Conservation (phyloP, 2,888 invertebrate genomes). For the Troides oblongomaculatus region DNA sequence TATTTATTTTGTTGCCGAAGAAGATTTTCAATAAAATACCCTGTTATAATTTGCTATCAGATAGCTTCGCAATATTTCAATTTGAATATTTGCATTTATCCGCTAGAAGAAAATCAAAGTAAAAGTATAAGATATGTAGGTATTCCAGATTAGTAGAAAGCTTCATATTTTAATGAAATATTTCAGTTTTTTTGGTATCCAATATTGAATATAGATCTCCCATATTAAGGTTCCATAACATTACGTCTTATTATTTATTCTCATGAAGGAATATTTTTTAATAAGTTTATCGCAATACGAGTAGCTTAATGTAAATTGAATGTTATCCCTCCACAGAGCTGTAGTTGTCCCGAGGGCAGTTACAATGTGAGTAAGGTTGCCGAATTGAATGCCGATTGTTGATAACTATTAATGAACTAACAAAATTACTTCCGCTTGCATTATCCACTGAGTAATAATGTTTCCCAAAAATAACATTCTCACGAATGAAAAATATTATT, state of each 20-base stretch:
- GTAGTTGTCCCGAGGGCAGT: slow-evolving; percentile 56
- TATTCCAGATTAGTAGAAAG: not conserved
- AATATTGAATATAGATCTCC: too few relatives aligned
- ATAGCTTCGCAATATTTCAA: too few relatives aligned
- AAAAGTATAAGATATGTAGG: too few relatives aligned
- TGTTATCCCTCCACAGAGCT: slow-evolving; percentile 51
- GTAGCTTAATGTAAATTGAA: slow-evolving; percentile 2
- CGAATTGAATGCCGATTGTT: slow-evolving; percentile 44
- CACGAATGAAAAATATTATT: not conserved
- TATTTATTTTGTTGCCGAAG: too few relatives aligned
- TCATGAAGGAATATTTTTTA: slow-evolving; percentile 10
- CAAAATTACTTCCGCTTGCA: slow-evolving; percentile 3
- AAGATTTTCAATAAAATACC: too few relatives aligned
- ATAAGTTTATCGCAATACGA: slow-evolving; percentile 18
- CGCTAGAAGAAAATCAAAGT: too few relatives aligned
- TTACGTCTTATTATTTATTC: too few relatives aligned
- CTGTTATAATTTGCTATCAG: too few relatives aligned
- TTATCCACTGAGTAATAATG: not conserved
- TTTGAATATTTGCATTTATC: too few relatives aligned
- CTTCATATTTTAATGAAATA: not conserved
- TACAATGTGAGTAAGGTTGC: slow-evolving; percentile 69
- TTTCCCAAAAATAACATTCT: not conserved
- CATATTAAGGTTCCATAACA: too few relatives aligned
- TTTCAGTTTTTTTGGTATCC: too few relatives aligned
- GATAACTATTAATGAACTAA: slow-evolving; percentile 21